phyloP scores from a whole-genome alignment of 2,888 invertebrate genomes.

The Ecliptopera silaceata region DNA sequence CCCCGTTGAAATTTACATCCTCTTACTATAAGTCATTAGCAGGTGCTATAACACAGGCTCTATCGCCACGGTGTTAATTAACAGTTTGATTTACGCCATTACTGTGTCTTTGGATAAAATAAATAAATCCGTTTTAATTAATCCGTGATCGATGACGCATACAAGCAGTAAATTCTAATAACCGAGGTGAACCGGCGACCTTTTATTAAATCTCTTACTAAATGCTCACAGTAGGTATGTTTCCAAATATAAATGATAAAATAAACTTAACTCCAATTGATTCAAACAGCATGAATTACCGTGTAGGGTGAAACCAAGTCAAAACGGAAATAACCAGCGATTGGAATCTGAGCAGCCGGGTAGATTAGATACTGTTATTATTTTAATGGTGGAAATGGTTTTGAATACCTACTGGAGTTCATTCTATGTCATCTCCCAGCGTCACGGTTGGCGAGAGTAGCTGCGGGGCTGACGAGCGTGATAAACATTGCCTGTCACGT shows the following conservation, averaged over 20 bases:
- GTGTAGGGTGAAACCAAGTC: conserved; percentile 33
- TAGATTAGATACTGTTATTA: conserved; percentile 24
- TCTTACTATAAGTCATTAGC: conserved; percentile 42
- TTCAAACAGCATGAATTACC: conserved; percentile 34
- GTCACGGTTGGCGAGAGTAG: conserved; percentile 56
- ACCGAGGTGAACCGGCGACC: conserved; percentile 31
- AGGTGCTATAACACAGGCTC: conserved; percentile 63
- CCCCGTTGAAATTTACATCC: conserved; percentile 48
- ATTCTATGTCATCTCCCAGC: conserved; percentile 61
- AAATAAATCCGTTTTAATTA: conserved; percentile 49
- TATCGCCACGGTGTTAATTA: conserved; percentile 64
- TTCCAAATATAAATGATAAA: conserved; percentile 21
- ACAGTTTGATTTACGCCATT: conserved; percentile 66
- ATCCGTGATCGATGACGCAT: conserved; percentile 46
- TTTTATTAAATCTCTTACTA: conserved; percentile 21
- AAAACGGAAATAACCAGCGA: conserved; percentile 32
- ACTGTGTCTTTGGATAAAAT: conserved; percentile 58
- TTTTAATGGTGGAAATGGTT: conserved; percentile 28
- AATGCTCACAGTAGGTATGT: conserved; percentile 12
- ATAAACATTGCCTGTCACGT: conserved; percentile 53
- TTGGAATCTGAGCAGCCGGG: conserved; percentile 13
- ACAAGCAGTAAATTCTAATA: conserved; percentile 35
- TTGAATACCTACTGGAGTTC: conserved; percentile 19
- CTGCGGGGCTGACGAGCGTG: conserved; percentile 52
- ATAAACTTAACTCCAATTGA: conserved; percentile 19